Conservation (phyloP, 2,797 vertebrate species). For the Chanos chanos region DNA sequence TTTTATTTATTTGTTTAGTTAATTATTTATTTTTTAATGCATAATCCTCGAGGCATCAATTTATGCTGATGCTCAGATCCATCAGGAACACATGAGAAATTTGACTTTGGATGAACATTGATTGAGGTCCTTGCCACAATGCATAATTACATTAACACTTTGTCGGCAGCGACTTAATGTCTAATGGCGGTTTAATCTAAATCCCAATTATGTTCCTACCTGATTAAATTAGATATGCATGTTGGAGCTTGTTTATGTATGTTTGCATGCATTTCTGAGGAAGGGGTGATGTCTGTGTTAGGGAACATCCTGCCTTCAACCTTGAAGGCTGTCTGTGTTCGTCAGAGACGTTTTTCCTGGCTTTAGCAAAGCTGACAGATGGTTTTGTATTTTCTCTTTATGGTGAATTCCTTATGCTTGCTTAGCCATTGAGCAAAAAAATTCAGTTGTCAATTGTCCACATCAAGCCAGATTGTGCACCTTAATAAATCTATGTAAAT, state of each 20-base stretch:
- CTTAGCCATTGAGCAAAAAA: no score
- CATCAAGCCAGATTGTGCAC: no score
- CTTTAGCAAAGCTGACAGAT: slow-evolving; percentile 46
- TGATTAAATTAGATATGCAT: slow-evolving; percentile 74
- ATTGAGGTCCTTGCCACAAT: slow-evolving; percentile 27
- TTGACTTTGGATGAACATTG: slow-evolving; percentile 3
- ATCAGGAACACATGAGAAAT: slow-evolving; percentile 15
- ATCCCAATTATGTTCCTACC: slow-evolving; percentile 59
- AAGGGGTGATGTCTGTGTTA: slow-evolving; percentile 15
- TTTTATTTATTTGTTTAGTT: no score
- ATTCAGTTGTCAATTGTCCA: no score
- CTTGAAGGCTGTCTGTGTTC: slow-evolving; percentile 21
- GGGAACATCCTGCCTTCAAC: slow-evolving; percentile 28
- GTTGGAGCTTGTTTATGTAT: slow-evolving; percentile 51
- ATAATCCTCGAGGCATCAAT: not conserved
- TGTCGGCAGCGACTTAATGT: slow-evolving; percentile 43
- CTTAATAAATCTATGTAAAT: not conserved
- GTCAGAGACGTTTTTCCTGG: not conserved
- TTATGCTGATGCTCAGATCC: slow-evolving; percentile 21
- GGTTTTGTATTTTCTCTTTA: slow-evolving; percentile 58
- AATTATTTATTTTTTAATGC: no score
- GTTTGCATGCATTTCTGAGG: slow-evolving; percentile 37
- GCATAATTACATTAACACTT: slow-evolving; percentile 28
- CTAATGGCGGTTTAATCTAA: slow-evolving; percentile 61
- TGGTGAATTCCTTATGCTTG: no score